These are phyloP conservation scores for Eidolon helvum DNA, from an alignment of 2,113 vertebrate species.

Conservation along the genomic window DNA sequence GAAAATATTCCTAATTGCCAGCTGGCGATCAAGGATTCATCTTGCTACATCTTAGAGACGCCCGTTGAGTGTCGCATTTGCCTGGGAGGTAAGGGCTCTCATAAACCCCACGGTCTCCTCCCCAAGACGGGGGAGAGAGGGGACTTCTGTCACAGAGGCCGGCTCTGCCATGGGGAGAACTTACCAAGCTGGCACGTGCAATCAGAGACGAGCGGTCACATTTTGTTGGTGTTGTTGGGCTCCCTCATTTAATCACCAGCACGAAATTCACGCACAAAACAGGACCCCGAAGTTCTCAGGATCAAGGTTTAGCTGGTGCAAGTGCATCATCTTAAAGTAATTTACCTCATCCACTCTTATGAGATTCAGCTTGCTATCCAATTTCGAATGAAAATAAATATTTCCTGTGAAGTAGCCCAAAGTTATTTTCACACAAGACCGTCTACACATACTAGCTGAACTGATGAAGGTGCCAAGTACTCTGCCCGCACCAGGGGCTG, in stretches of 20 bases:
- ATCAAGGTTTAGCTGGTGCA: not conserved
- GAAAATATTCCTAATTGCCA: not conserved
- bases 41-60: not conserved
- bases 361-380: not conserved
- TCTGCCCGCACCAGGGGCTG: not conserved
- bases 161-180: not conserved
- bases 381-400: conserved; percentile 29
- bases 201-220: not conserved
- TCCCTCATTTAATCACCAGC: not conserved
- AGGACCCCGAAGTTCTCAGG: not conserved
- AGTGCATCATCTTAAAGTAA: not conserved
- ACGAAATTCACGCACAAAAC: not conserved
- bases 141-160: not conserved
- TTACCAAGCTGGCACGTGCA: too few relatives aligned
- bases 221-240: not conserved
- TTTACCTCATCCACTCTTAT: not conserved
- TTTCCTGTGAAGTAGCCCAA: conserved; percentile 13
- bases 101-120: not conserved
- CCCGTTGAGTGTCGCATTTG: accelerated
- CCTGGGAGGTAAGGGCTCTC: not conserved
- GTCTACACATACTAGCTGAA: not conserved
- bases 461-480: not conserved
- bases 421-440: not conserved
- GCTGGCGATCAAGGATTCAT: not conserved
- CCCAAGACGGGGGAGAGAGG: not conserved